Evolutionary conservation across 1,140 invertebrate genomes (phyloP).

Genomic region (Penaeus vannamei): DNA sequence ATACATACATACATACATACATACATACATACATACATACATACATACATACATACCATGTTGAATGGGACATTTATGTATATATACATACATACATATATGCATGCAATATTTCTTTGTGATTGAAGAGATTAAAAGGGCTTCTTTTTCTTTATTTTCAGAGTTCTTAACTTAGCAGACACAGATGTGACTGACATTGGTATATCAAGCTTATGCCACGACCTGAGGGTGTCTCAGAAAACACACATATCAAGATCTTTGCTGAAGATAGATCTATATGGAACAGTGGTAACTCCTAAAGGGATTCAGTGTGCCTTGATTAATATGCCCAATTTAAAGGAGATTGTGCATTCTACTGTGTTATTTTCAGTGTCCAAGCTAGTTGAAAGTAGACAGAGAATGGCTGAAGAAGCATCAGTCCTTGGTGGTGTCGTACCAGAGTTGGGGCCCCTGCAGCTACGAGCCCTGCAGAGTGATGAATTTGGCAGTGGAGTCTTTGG

Average conservation of each 20-base stretch:
- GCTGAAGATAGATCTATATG: slow-evolving; percentile 20
- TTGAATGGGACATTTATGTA: too few species aligned
- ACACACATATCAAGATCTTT: slow-evolving; percentile 8
- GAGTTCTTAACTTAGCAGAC: slow-evolving; percentile 18
- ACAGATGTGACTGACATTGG: slow-evolving; percentile 27
- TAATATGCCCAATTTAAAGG: slow-evolving; percentile 19
- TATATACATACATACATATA: too few species aligned
- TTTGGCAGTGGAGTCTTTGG: slow-evolving; percentile 1
- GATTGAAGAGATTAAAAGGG: too few species aligned
- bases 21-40: too few species aligned
- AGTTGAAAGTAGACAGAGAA: slow-evolving; percentile 19
- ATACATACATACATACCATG: too few species aligned
- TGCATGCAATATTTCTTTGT: too few species aligned
- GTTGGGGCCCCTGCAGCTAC: not conserved
- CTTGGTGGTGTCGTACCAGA: not conserved
- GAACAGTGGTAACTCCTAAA: not conserved
- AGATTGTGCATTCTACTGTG: slow-evolving; percentile 8
- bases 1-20: too few species aligned
- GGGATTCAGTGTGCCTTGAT: slow-evolving; percentile 32
- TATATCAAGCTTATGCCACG: slow-evolving; percentile 12
- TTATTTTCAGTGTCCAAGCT: slow-evolving; percentile 8
- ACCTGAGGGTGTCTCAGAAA: not conserved
- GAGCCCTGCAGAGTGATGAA: slow-evolving; percentile 10
- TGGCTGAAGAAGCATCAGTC: not conserved
- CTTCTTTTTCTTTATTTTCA: not conserved